phyloP scores from a whole-genome alignment of 2,888 invertebrate species.

The Sisyra nigra region DNA sequence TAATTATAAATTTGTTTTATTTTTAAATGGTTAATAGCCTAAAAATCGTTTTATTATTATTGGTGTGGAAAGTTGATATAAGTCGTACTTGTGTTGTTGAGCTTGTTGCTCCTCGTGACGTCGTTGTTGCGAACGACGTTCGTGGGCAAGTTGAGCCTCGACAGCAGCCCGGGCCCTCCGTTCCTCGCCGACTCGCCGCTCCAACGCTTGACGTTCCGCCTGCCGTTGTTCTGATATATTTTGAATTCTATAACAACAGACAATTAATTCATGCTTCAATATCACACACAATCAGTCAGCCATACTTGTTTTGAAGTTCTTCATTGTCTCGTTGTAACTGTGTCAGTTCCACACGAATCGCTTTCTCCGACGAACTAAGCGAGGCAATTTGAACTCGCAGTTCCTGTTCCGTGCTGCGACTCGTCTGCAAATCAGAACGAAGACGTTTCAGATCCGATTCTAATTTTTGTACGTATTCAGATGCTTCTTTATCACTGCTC shows the following conservation, averaged over 20 bases:
- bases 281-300: slow-evolving; percentile 10
- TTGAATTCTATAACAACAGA: slow-evolving; percentile 39
- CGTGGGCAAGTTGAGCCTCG: slow-evolving; percentile 56
- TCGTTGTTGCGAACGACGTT: slow-evolving; percentile 51
- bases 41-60: too few relatives aligned
- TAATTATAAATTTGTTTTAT: background rate
- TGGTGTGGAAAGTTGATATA: too few relatives aligned
- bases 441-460: slow-evolving; percentile 56
- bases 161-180: slow-evolving; percentile 55
- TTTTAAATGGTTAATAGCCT: too few relatives aligned
- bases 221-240: slow-evolving; percentile 55
- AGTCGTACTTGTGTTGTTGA: slow-evolving; percentile 24
- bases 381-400: slow-evolving; percentile 46
- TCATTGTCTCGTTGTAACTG: slow-evolving; percentile 77
- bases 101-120: slow-evolving; percentile 20
- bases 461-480: slow-evolving; percentile 39
- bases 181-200: slow-evolving; percentile 75
- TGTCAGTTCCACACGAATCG: slow-evolving; percentile 50
- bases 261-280: background rate
- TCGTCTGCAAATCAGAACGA: slow-evolving; percentile 56
- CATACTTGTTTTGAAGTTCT: slow-evolving; percentile 67
- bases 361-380: slow-evolving; percentile 49
- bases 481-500: slow-evolving; percentile 22
- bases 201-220: slow-evolving; percentile 64
- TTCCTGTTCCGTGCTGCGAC: slow-evolving; percentile 53